Conservation (phyloP, 2,888 invertebrate species). For the Limnephilus rhombicus region DNA sequence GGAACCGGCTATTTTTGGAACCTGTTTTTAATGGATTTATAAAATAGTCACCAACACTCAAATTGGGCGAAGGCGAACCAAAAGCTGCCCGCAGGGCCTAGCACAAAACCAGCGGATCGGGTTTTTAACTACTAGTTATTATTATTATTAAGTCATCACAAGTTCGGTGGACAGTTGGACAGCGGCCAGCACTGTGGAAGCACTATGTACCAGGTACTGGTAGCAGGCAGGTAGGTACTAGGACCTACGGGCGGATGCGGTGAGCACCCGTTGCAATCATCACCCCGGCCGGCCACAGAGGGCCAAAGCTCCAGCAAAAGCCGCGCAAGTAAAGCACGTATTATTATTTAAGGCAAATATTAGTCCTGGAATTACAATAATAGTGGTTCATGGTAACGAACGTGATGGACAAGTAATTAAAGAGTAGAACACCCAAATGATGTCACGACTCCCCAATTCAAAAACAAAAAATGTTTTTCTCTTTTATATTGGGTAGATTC, state of each 20-base stretch:
- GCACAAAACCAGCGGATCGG: no score
- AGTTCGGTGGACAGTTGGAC: background rate
- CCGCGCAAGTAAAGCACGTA: background rate
- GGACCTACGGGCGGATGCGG: constrained; percentile 54
- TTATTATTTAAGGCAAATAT: background rate
- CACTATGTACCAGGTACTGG: background rate
- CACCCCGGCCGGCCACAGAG: constrained; percentile 28
- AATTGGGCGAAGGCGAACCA: no score
- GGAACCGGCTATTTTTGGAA: no score
- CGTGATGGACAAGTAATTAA: background rate
- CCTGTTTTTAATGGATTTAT: no score
- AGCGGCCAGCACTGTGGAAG: no score
- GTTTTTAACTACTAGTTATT: no score
- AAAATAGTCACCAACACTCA: no score
- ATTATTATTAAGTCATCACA: background rate
- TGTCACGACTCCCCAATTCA: no score
- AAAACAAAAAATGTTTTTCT: no score
- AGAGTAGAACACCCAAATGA: no score
- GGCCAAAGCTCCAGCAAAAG: background rate
- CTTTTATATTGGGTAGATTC: no score
- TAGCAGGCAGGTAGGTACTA: background rate
- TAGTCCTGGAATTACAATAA: background rate
- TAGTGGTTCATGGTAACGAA: background rate
- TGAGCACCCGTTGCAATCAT: constrained; percentile 39
- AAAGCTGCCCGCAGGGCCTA: no score